A percentile compares a stretch with the other conserved stretches of the same genome.
These are phyloP conservation scores for Eupeodes latifasciatus DNA, from an alignment of 2,888 invertebrate genomes.

Conservation along the genomic window DNA sequence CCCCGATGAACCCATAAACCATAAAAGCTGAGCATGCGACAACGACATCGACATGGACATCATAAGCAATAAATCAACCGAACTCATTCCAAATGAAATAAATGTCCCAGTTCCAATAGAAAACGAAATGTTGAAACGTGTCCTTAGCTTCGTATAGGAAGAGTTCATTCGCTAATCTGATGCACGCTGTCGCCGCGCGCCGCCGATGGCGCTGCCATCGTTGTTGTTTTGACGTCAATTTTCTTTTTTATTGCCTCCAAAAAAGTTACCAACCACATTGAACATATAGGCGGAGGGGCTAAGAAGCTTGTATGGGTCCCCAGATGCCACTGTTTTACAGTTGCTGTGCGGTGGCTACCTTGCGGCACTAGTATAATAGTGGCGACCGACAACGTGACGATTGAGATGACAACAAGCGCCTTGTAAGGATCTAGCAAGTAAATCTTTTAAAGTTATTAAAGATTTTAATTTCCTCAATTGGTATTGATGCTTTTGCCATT, in stretches of 20 bases:
- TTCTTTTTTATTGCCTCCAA: neutral
- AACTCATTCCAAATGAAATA: conserved; percentile 43
- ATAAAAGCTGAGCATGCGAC: conserved; percentile 19
- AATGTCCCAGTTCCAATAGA: conserved; percentile 63
- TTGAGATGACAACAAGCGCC: conserved; percentile 64
- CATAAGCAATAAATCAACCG: conserved; percentile 61
- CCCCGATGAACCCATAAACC: conserved; percentile 54
- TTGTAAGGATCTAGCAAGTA: conserved; percentile 69
- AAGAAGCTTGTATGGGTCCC: conserved; percentile 3
- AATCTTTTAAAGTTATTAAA: conserved; percentile 74
- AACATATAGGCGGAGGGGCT: neutral
- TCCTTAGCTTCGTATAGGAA: conserved; percentile 50
- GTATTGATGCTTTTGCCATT: conserved; percentile 59
- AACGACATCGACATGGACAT: conserved; percentile 35
- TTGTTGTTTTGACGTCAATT: conserved; percentile 7
- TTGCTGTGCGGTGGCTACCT: conserved; percentile 22
- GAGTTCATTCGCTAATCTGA: conserved; percentile 28
- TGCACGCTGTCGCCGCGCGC: neutral
- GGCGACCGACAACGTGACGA: conserved; percentile 33
- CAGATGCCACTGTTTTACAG: conserved; percentile 19
- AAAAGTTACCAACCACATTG: neutral
- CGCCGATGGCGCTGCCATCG: neutral
- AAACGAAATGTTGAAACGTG: conserved; percentile 45
- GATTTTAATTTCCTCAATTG: conserved; percentile 74
- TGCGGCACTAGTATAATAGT: neutral